Conservation (phyloP, 1,140 invertebrate genomes). For the Diorhabda carinulata region DNA sequence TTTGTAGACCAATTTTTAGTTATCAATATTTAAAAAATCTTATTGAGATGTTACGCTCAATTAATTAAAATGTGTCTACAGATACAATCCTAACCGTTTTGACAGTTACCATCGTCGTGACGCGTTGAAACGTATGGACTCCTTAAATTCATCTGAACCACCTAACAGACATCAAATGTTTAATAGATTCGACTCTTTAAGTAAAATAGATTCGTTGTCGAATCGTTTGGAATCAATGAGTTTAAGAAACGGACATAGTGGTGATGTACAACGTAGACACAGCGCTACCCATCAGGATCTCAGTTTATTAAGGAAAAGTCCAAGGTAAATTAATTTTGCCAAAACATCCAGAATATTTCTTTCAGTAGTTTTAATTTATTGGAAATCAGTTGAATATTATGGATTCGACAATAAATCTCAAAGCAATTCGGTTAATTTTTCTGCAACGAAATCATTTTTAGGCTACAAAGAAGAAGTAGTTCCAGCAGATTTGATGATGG, state of each 20-base stretch:
- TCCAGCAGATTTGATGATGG: slow-evolving; percentile 47
- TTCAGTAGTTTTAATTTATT: too few relatives aligned
- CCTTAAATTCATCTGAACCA: slow-evolving; percentile 36
- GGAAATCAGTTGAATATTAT: too few relatives aligned
- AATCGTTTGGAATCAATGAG: slow-evolving; percentile 42
- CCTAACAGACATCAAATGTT: slow-evolving; percentile 30
- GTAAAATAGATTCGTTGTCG: slow-evolving; percentile 44
- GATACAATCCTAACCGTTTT: slow-evolving; percentile 37
- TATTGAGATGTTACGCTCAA: too few relatives aligned
- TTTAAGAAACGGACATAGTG: slow-evolving; percentile 34
- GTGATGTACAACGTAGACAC: slow-evolving; percentile 35
- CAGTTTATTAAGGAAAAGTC: slow-evolving; percentile 36
- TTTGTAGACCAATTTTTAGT: too few relatives aligned
- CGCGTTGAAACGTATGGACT: slow-evolving; percentile 38
- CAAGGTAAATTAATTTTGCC: slow-evolving; percentile 14
- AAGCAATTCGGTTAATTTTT: too few relatives aligned
- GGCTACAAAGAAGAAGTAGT: slow-evolving; percentile 41
- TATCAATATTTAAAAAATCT: too few relatives aligned
- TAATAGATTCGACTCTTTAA: slow-evolving; percentile 44
- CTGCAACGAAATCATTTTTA: not conserved
- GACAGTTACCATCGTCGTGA: slow-evolving; percentile 38
- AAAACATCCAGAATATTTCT: too few relatives aligned
- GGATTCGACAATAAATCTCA: too few relatives aligned
- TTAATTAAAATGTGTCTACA: slow-evolving; percentile 12
- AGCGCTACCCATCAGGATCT: slow-evolving; percentile 46